Evolutionary conservation across 1,140 invertebrate species (phyloP).

Genomic region (Drosophila nikananu): DNA sequence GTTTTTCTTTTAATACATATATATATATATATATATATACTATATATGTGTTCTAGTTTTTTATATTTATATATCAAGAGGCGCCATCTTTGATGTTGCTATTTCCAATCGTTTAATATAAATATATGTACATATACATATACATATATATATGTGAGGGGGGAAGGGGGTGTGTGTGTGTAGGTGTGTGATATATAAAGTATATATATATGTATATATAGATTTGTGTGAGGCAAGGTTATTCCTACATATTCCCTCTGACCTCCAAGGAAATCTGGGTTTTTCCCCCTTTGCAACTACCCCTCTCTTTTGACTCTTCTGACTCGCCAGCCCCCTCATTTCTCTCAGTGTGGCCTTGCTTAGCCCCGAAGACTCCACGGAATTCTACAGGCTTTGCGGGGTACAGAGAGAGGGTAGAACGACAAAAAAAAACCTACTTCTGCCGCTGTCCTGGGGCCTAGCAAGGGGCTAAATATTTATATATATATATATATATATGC

Average conservation of each 20-base stretch:
- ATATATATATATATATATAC: slow-evolving; percentile 26
- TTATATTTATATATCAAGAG: slow-evolving; percentile 43
- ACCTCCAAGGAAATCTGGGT: slow-evolving; percentile 1
- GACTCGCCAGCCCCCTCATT: neutral
- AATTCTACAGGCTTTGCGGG: neutral
- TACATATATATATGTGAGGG: slow-evolving; percentile 1
- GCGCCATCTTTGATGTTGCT: slow-evolving; percentile 79
- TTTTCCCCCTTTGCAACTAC: slow-evolving; percentile 13
- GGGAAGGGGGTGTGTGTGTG: slow-evolving; percentile 4
- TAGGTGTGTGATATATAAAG: slow-evolving; percentile 19
- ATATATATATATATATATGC: neutral
- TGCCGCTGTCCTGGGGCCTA: neutral
- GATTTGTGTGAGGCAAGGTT: slow-evolving; percentile 18
- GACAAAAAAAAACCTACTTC: neutral
- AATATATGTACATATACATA: slow-evolving; percentile 50
- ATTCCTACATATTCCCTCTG: too few species aligned
- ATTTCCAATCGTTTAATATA: slow-evolving; percentile 49
- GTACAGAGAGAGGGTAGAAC: neutral
- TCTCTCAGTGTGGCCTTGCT: neutral
- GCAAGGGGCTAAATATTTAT: neutral
- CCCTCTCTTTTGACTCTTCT: neutral
- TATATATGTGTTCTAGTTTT: slow-evolving; percentile 44
- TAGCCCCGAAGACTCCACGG: too few species aligned
- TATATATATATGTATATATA: slow-evolving; percentile 47
- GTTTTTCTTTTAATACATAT: slow-evolving; percentile 33